phyloP scores from a whole-genome alignment of 2,888 invertebrate species.

The Diogma glabrata region DNA sequence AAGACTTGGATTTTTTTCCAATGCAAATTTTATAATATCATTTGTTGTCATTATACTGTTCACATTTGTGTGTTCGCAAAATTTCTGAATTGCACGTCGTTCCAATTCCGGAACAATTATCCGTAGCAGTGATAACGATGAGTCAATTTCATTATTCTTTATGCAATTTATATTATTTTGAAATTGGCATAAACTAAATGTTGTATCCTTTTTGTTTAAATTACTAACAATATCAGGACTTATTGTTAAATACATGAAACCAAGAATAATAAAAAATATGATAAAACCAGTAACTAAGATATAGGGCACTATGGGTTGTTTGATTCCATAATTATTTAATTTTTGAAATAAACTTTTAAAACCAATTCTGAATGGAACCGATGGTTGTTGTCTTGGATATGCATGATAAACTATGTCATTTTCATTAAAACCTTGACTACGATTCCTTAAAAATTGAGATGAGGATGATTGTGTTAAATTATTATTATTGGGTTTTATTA shows the following conservation, averaged over 20 bases:
- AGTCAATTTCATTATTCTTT: conserved; percentile 45
- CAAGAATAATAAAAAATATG: conserved; percentile 53
- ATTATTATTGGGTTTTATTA: conserved; percentile 7
- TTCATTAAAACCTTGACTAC: conserved; percentile 8
- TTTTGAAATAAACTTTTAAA: conserved; percentile 22
- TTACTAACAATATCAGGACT: conserved; percentile 30
- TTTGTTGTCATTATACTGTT: conserved; percentile 42
- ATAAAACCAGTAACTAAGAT: conserved; percentile 47
- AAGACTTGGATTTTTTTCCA: conserved; percentile 36
- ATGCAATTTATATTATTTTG: conserved; percentile 48
- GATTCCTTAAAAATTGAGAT: conserved; percentile 2
- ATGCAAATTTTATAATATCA: conserved; percentile 47
- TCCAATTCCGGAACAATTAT: conserved; percentile 52
- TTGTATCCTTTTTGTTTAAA: conserved; percentile 35
- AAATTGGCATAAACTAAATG: conserved; percentile 46
- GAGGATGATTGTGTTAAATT: conserved; percentile 7
- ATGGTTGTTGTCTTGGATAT: conserved; percentile 7
- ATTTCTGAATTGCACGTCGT: conserved; percentile 37
- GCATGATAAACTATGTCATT: conserved; percentile 13
- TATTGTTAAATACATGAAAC: conserved; percentile 54
- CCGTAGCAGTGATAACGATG: conserved; percentile 51
- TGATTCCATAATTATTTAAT: conserved; percentile 25
- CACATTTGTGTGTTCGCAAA: conserved; percentile 26
- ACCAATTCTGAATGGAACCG: conserved; percentile 21
- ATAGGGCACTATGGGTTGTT: conserved; percentile 44